Conservation (phyloP, 2,797 vertebrate species). For the Pangasius djambal region DNA sequence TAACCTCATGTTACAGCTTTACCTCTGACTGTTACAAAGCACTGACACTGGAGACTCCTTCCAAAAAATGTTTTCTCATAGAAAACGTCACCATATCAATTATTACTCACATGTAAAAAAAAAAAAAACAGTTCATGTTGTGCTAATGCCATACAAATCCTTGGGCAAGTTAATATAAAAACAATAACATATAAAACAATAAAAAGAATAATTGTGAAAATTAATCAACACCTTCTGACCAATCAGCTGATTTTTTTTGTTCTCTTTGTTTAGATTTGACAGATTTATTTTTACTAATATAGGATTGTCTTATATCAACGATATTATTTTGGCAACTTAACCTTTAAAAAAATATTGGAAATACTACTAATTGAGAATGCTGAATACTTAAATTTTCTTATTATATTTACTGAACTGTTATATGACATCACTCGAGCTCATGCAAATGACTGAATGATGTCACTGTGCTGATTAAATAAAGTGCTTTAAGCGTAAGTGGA, state of each 20-base stretch:
- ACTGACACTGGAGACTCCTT: neutral
- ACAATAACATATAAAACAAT: neutral
- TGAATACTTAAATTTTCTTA: neutral
- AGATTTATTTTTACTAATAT: neutral
- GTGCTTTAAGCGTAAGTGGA: slow-evolving; percentile 35
- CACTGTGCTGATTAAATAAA: slow-evolving; percentile 51
- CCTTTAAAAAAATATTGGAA: neutral
- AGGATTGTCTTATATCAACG: neutral
- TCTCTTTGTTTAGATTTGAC: neutral
- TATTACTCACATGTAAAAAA: neutral
- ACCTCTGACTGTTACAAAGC: neutral
- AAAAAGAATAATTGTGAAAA: neutral
- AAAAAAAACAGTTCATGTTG: neutral
- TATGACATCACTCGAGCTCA: neutral
- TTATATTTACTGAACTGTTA: neutral
- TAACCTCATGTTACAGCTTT: neutral
- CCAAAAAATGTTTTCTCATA: neutral
- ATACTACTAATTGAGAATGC: neutral
- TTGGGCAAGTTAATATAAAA: neutral
- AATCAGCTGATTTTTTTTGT: neutral
- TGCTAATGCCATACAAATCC: neutral
- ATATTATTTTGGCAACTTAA: neutral
- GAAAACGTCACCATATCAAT: neutral
- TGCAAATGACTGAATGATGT: slow-evolving; percentile 39
- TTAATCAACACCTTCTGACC: neutral